These are phyloP conservation scores for Cirrhinus molitorella DNA, from an alignment of 2,797 vertebrate genomes.

Conservation along the genomic window DNA sequence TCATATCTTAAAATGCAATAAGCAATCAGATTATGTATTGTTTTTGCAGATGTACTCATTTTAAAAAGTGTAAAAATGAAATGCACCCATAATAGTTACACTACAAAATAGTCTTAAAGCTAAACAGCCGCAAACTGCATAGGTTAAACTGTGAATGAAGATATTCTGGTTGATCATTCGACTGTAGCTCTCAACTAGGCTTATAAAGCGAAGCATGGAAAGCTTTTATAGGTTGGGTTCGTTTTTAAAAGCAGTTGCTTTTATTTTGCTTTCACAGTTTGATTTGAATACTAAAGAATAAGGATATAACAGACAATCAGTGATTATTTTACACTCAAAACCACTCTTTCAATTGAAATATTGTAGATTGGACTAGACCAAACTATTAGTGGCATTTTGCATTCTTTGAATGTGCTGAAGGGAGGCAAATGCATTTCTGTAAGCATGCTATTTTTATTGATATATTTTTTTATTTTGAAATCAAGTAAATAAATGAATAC, in stretches of 20 bases:
- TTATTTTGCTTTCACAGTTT: conserved; percentile 7
- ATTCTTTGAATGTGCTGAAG: conserved; percentile 13
- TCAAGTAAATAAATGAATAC: conserved; percentile 4
- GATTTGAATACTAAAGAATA: neutral
- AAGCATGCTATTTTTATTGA: neutral
- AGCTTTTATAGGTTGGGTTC: neutral
- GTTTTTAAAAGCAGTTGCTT: conserved; percentile 10
- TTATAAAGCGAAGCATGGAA: conserved; percentile 12
- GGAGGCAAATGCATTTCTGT: conserved; percentile 27
- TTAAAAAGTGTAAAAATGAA: neutral
- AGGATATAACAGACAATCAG: conserved; percentile 11
- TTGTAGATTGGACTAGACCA: conserved; percentile 23
- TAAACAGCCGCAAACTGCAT: neutral
- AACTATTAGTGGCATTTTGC: neutral
- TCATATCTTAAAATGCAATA: conserved; percentile 30
- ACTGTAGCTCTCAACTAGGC: neutral
- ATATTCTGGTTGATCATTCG: conserved; percentile 1
- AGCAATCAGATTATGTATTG: neutral
- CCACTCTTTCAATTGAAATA: neutral
- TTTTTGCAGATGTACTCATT: conserved; percentile 6
- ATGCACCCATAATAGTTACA: neutral
- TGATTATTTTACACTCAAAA: neutral
- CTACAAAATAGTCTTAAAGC: conserved; percentile 16
- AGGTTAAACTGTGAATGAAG: conserved; percentile 43
- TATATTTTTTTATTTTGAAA: conserved; percentile 13